Conservation (phyloP, 2,888 invertebrate species). For the Limnephilus lunatus region DNA sequence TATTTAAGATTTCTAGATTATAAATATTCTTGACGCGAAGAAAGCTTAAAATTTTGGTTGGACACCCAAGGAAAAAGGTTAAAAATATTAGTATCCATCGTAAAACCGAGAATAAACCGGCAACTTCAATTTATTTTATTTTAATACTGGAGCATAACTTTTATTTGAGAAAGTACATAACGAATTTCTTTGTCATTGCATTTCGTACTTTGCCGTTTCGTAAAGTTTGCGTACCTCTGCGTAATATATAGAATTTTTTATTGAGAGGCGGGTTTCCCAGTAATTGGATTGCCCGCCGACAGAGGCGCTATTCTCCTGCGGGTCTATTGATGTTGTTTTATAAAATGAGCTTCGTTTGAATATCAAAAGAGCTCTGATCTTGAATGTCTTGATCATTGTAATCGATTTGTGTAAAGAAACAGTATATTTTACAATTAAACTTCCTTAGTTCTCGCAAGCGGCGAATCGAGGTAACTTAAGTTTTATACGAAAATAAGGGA, state of each 20-base stretch:
- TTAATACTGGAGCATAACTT: neutral
- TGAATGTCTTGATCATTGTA: neutral
- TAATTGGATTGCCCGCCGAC: slow-evolving; percentile 62
- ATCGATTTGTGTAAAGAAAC: neutral
- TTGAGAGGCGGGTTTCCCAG: slow-evolving; percentile 39
- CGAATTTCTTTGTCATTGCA: neutral
- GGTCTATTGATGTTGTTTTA: slow-evolving; percentile 54
- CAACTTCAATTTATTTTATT: no score
- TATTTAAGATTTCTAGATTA: no score
- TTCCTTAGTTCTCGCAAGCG: neutral
- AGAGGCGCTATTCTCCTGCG: neutral
- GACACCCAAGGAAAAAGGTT: no score
- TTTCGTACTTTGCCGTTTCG: neutral
- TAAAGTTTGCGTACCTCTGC: slow-evolving; percentile 19
- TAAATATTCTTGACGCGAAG: no score
- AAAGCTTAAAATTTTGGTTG: no score
- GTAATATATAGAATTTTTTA: neutral
- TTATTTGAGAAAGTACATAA: neutral
- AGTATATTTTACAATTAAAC: neutral
- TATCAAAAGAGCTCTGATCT: neutral
- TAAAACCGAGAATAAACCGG: neutral
- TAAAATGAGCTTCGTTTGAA: neutral
- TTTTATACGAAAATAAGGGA: neutral
- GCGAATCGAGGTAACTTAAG: neutral
- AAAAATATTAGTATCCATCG: no score